Evolutionary conservation across 1,140 invertebrate genomes (phyloP).

Genomic region (Pseudoatta argentina): DNA sequence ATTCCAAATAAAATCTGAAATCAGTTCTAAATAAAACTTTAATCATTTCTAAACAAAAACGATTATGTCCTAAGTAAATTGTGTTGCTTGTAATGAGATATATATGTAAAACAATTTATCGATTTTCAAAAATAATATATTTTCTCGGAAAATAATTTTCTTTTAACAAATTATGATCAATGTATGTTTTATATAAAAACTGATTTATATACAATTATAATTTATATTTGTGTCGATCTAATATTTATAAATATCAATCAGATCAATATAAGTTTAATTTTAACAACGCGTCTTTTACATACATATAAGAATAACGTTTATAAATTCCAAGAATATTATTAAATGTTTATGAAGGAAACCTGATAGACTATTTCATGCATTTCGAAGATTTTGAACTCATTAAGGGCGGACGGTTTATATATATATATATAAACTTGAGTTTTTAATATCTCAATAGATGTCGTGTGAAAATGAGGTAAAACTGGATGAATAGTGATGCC

Average conservation of each 20-base stretch:
- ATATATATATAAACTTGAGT: not conserved
- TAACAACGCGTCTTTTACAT: not conserved
- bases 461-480: constrained; percentile 6
- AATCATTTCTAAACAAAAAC: not conserved
- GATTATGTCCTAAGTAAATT: not conserved
- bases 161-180: not conserved
- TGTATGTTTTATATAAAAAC: not conserved
- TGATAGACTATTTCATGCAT: not conserved
- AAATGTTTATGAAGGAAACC: not conserved
- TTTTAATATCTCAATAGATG: constrained; percentile 6
- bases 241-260: not conserved
- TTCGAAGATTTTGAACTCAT: not conserved
- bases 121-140: not conserved
- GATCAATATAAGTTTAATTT: not conserved
- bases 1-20: not conserved
- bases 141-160: not conserved
- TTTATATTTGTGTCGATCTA: not conserved
- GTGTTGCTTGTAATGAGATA: not conserved
- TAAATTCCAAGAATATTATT: not conserved
- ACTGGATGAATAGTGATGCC: constrained; percentile 48
- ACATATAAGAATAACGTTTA: not conserved
- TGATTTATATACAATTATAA: not conserved
- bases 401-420: too few species aligned
- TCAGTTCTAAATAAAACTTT: not conserved
- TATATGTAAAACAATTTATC: not conserved